A percentile compares a stretch with the other conserved stretches of the same genome.
These are phyloP conservation scores for Numida meleagris DNA, from an alignment of 2,113 vertebrate species.

Conservation along the genomic window DNA sequence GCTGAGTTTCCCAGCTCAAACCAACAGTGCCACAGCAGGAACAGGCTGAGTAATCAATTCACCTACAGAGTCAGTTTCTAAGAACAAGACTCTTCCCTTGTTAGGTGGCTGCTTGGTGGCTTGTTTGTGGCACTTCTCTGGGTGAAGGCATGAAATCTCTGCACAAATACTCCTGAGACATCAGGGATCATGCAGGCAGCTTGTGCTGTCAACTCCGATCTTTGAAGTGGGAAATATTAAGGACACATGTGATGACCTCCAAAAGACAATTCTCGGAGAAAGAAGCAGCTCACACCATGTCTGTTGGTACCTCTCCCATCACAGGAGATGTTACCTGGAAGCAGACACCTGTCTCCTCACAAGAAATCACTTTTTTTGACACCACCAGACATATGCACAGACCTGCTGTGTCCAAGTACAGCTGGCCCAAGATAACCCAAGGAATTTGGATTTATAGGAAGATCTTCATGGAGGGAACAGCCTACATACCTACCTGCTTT, in stretches of 20 bases:
- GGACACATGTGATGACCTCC: fast-evolving
- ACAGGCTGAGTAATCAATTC: background rate
- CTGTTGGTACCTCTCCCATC: background rate
- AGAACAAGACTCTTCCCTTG: background rate
- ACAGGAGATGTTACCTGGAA: background rate
- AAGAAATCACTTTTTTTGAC: background rate
- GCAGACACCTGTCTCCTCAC: background rate
- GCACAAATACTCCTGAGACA: background rate
- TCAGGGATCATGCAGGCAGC: background rate
- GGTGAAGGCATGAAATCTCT: fast-evolving
- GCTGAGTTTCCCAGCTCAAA: background rate
- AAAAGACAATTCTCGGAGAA: background rate
- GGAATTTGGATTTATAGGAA: background rate
- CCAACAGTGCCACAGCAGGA: background rate
- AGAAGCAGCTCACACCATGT: background rate
- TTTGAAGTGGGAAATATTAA: background rate
- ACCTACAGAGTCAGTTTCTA: background rate
- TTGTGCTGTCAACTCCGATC: background rate
- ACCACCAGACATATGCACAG: background rate
- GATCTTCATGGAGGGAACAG: no score
- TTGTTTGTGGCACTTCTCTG: background rate
- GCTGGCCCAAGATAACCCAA: background rate
- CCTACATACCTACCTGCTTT: background rate
- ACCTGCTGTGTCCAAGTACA: background rate
- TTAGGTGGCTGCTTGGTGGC: fast-evolving